Percentiles rank a stretch among this genome's conserved stretches.
Conservation (phyloP, 2,888 invertebrate genomes). For the Orthosia cruda region DNA sequence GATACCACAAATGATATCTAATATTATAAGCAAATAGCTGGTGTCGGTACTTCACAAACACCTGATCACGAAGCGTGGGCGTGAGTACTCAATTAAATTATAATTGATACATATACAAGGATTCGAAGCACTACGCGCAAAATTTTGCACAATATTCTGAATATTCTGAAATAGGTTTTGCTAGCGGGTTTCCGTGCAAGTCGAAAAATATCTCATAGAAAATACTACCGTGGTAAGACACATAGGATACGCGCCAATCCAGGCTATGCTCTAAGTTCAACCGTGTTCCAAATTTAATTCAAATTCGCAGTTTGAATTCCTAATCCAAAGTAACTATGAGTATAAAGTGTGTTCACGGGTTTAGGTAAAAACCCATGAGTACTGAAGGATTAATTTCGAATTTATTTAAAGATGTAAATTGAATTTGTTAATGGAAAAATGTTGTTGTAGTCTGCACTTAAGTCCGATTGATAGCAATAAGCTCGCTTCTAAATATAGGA, state of each 20-base stretch:
- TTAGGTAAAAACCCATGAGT: not conserved
- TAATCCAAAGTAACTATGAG: too few relatives aligned
- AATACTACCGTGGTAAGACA: not conserved
- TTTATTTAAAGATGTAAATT: not conserved
- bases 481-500: not conserved
- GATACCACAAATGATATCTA: slow-evolving; percentile 60
- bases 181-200: not conserved
- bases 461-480: not conserved
- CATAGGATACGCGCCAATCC: too few relatives aligned
- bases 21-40: slow-evolving; percentile 58
- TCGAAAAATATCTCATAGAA: not conserved
- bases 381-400: not conserved
- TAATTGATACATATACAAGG: slow-evolving; percentile 59
- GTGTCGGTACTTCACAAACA: slow-evolving; percentile 57
- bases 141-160: slow-evolving; percentile 16
- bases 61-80: slow-evolving; percentile 53
- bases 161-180: not conserved
- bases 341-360: too few relatives aligned
- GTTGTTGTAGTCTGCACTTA: not conserved
- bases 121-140: slow-evolving; percentile 5
- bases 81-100: slow-evolving; percentile 63
- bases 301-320: too few relatives aligned
- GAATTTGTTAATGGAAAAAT: slow-evolving; percentile 11
- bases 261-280: too few relatives aligned
- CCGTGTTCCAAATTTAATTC: too few relatives aligned